Percentiles rank a stretch among this genome's conserved stretches.
These are phyloP conservation scores for human (Homo sapiens) DNA, from an alignment of 2,113 vertebrate species.

Conservation along the genomic window DNA sequence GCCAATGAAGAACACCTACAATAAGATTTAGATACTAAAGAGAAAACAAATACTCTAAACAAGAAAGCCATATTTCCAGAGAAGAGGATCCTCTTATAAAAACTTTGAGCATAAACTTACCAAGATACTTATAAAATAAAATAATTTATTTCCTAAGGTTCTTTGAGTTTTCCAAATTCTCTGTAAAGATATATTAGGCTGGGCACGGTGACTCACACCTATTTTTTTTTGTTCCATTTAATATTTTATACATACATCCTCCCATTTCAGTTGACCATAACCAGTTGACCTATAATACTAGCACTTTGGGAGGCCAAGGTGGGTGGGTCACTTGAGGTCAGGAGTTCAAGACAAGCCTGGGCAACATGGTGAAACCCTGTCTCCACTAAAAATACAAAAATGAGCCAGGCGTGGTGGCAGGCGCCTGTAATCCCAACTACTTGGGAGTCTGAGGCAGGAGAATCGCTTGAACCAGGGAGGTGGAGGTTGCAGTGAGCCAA, in stretches of 20 bases:
- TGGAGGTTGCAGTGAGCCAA: no score
- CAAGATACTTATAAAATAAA: conserved; percentile 28
- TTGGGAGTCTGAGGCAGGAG: no score
- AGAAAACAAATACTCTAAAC: not conserved
- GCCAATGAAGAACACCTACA: not conserved
- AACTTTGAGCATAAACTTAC: conserved; percentile 7
- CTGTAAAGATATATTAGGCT: not conserved
- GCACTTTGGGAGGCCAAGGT: no score
- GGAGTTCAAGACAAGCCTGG: no score
- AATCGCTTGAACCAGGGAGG: no score
- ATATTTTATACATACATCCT: not conserved
- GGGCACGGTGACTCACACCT: no score
- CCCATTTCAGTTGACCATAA: not conserved
- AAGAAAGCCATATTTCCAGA: conserved; percentile 28
- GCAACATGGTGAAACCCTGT: no score
- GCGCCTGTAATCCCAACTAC: no score
- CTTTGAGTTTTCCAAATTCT: conserved; percentile 25
- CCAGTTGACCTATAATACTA: no score
- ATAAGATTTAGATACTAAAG: not conserved
- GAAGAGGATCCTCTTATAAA: not conserved
- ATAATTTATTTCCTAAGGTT: conserved; percentile 37
- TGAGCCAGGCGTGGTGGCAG: no score
- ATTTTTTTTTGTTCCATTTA: not conserved
- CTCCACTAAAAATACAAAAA: no score
- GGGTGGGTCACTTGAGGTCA: no score